Conservation (phyloP, 2,888 invertebrate species). For the Polydrusus cervinus region DNA sequence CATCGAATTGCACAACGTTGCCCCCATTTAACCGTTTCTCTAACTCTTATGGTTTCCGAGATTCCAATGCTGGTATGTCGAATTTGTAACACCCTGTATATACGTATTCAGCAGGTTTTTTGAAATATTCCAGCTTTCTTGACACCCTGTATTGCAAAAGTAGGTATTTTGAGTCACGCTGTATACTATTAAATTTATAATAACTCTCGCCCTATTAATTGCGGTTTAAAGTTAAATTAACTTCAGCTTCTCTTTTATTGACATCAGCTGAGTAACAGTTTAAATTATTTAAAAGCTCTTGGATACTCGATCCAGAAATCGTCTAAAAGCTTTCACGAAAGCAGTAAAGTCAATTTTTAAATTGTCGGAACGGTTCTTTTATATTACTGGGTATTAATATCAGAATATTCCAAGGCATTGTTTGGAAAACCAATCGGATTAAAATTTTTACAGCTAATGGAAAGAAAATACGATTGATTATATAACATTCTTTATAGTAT, state of each 20-base stretch:
- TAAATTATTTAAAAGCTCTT: slow-evolving; percentile 2
- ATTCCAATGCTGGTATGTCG: too few species aligned
- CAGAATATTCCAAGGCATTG: neutral
- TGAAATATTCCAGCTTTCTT: too few species aligned
- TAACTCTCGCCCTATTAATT: too few species aligned
- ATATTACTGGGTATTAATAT: neutral
- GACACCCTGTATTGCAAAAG: neutral
- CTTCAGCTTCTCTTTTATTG: neutral
- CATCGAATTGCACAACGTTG: too few species aligned
- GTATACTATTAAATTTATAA: neutral
- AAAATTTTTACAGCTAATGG: neutral
- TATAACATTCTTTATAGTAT: too few species aligned
- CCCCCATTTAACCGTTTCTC: too few species aligned
- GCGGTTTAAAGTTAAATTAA: too few species aligned
- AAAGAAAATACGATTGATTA: neutral
- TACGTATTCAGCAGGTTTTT: too few species aligned
- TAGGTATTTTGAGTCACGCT: too few species aligned
- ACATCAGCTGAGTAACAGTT: neutral
- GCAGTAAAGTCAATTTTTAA: slow-evolving; percentile 8
- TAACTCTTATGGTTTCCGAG: too few species aligned
- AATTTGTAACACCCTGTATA: too few species aligned
- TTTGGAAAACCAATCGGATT: neutral
- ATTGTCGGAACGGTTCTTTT: neutral
- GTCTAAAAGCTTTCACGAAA: slow-evolving; percentile 3
- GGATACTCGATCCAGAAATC: slow-evolving; percentile 5